These are phyloP conservation scores for Ciconia nigra DNA, from an alignment of 2,797 vertebrate genomes.

Conservation along the genomic window DNA sequence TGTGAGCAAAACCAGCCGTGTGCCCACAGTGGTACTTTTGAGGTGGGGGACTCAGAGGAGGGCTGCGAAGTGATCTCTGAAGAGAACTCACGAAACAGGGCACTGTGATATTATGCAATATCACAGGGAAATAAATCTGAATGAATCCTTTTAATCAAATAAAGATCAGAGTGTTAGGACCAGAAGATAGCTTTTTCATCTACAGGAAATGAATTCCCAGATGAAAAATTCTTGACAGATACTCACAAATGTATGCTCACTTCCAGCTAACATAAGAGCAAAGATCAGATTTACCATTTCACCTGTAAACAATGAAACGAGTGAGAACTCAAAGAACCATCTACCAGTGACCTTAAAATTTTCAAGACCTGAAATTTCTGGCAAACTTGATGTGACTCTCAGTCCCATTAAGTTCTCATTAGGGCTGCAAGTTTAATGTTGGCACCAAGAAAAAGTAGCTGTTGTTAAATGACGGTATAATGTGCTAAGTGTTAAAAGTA, in stretches of 20 bases:
- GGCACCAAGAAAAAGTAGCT: constrained; percentile 41
- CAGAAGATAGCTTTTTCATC: constrained; percentile 24
- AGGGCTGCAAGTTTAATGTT: constrained; percentile 18
- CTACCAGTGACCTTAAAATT: not conserved
- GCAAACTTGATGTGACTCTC: not conserved
- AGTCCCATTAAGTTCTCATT: constrained; percentile 14
- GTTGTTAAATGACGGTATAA: constrained; percentile 25
- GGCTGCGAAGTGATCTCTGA: not conserved
- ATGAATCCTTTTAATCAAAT: constrained; percentile 58
- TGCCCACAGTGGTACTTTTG: not conserved
- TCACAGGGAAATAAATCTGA: constrained; percentile 46
- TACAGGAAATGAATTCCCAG: constrained; percentile 30
- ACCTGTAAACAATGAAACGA: constrained; percentile 52
- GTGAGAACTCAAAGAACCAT: not conserved
- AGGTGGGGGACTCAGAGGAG: not conserved
- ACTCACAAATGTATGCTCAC: not conserved
- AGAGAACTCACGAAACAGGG: not conserved
- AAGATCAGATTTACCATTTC: constrained; percentile 35
- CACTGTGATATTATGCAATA: not conserved
- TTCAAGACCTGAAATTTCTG: constrained; percentile 51
- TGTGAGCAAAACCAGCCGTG: not conserved
- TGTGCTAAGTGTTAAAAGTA: constrained; percentile 31
- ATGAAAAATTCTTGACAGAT: constrained; percentile 10
- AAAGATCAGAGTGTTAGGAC: constrained; percentile 52
- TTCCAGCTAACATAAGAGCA: constrained; percentile 6